Conservation (phyloP, 2,797 vertebrate genomes). For the Glyptemys insculpta region DNA sequence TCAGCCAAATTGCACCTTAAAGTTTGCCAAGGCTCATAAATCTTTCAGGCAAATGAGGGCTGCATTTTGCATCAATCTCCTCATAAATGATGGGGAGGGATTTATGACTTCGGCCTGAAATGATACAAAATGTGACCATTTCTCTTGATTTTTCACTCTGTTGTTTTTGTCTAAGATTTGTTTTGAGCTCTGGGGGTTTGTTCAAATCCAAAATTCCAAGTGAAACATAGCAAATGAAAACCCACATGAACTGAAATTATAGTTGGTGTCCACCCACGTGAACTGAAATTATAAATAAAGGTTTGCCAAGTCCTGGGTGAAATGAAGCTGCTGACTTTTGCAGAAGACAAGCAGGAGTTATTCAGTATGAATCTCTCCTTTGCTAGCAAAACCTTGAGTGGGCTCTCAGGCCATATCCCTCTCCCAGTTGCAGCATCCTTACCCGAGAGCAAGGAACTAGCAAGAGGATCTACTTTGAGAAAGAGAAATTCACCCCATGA, state of each 20-base stretch:
- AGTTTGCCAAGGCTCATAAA: background rate
- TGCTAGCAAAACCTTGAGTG: background rate
- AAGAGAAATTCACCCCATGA: background rate
- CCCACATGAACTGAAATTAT: background rate
- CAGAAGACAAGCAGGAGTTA: background rate
- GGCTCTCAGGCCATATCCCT: background rate
- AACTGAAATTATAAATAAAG: background rate
- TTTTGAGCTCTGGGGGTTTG: background rate
- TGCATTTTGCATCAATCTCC: background rate
- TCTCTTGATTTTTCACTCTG: background rate
- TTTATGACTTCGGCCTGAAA: background rate
- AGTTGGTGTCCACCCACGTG: background rate
- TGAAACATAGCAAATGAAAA: background rate
- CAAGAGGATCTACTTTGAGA: background rate
- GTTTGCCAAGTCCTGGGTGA: background rate
- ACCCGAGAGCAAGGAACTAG: background rate
- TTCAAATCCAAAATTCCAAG: background rate
- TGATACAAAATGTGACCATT: fast-evolving
- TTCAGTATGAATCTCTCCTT: background rate
- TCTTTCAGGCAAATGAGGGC: background rate
- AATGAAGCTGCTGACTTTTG: background rate
- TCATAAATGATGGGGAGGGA: background rate
- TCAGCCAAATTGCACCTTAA: background rate
- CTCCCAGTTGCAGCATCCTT: background rate
- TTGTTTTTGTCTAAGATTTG: background rate